These are phyloP conservation scores for Chondrosia reniformis DNA, from an alignment of 37 sponge, comb jelly and placozoan genomes.

Conservation along the genomic window DNA sequence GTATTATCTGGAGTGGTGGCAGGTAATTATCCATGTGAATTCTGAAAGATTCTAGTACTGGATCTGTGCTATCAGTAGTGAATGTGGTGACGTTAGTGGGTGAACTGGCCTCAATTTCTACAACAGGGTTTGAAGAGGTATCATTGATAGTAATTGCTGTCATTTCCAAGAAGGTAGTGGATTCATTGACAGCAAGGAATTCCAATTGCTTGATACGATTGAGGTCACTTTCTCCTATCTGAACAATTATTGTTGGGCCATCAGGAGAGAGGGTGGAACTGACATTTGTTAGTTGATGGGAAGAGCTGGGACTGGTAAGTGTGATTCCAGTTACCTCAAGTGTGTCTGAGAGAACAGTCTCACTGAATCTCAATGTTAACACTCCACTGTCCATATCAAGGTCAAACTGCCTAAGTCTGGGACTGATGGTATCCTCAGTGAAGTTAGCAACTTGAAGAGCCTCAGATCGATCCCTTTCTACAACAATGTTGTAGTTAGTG, in stretches of 20 bases:
- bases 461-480: conserved; percentile 1
- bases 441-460: conserved; percentile 39
- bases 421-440: conserved; percentile 40
- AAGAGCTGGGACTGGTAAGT: conserved; percentile 28
- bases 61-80: conserved; percentile 46
- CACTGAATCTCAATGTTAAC: conserved; percentile 67
- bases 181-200: conserved; percentile 46
- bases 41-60: conserved; percentile 64
- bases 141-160: conserved; percentile 46
- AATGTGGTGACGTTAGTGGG: conserved; percentile 23
- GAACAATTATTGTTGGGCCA: conserved; percentile 62
- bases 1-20: conserved; percentile 76
- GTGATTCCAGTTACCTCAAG: conserved; percentile 65
- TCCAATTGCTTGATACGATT: conserved; percentile 75
- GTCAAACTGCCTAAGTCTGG: conserved; percentile 41
- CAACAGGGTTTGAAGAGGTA: conserved; percentile 55
- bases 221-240: conserved; percentile 64
- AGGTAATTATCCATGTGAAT: conserved; percentile 71
- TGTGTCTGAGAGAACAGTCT: conserved; percentile 72
- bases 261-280: conserved; percentile 34
- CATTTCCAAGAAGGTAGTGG: conserved; percentile 55
- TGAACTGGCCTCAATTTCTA: not conserved
- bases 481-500: conserved; percentile 65
- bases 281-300: conserved; percentile 39
- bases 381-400: conserved; percentile 69